Evolutionary conservation across 1,140 invertebrate genomes (phyloP), one percentile per base, ranked within the genome.

Genomic region (Melitaea cinxia): DNA sequence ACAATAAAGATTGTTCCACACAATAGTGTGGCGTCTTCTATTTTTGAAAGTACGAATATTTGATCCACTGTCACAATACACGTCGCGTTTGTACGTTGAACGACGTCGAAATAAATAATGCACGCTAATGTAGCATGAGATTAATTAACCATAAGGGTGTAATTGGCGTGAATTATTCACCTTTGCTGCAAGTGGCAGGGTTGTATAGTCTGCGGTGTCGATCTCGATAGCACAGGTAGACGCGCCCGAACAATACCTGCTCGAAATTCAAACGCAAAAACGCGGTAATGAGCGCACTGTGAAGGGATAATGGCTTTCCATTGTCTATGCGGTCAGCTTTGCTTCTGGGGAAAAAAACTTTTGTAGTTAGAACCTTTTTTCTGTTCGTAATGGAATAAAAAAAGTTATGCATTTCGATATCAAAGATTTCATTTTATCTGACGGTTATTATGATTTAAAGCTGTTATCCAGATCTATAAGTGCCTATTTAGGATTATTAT

Each of bases 281-380:
- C 74, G 73, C 87, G 87, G 85, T 89, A 89, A 89, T 88, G 85
- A 89, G 85, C 72, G 75, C 75, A 83, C 73, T 83, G 75, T 79
- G 77, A 70, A 55, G 75, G 72, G 69, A 82, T 86, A 86, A 87
- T 86, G 80, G 82, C 57, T 55, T 52, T 60, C 73, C 74, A 87
- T 90, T 87, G 87, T 89, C 87, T 90, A 88, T 82, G 82, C 75
- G 77, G 73, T 75, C 71, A 64, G 73, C 65, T 52, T 35, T 70
- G 79, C 80, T 78, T 74, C 75, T 78, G 77, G 33, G 24, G 54
- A 72, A 68, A 73, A 79, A 79, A 77, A 63, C 63, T 64, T 72
- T 64, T 58, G 56, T 74, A 67, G 65, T 73, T 72, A 66, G 61
- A 65, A 59, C 37, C 12, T 26, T 42, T 47, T 58, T 23, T 59